Evolutionary conservation across 2,797 vertebrate species (phyloP), one percentile per base, ranked within the genome.

Genomic region (Argentina silus): DNA sequence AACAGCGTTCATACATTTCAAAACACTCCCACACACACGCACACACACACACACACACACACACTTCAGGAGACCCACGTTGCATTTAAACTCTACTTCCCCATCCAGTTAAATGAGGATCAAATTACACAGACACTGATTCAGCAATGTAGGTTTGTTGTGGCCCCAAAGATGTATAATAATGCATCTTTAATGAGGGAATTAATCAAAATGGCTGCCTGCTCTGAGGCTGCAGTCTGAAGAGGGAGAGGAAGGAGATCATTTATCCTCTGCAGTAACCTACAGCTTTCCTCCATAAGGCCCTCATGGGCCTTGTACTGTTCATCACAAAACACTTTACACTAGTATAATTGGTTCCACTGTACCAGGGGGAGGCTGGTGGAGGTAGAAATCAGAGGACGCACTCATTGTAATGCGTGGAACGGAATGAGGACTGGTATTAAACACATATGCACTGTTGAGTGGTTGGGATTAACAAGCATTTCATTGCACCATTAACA

Each of bases 151-250:
- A 23, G 14, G 45, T 65, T 59, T 59, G n/a, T 56, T 61, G 45
- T 69, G n/a, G 15, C 11, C 15, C 51, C 51, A 70, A 10, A 11
- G 61, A 76, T 70, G 45, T 69, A 70, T 53, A 73, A 42, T 43
- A 56, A 70, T 66, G 55, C 45, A 72, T 65, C 66, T 70, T 76
- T 69, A 70, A 69, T 67, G 11, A 71, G 61, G 43, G 8, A 36
- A 75, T 68, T 63, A 59, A 75, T 69, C 64, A 69, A 60, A 62
- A 44, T 47, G 57, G 36, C 21, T 50, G 27, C 42, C 7, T 2
- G 15, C 55, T 42, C 47, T 59, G 56, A 11, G 15, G 56, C 55
- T 66, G 47, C 57, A 43, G 55, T 36, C 2, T 36, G 27, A 36
- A 36, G 27, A 36, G 27, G 27, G 48, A 27, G 21, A 8, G 51